phyloP scores from a whole-genome alignment of 2,888 invertebrate genomes.

The Chironomus riparius region DNA sequence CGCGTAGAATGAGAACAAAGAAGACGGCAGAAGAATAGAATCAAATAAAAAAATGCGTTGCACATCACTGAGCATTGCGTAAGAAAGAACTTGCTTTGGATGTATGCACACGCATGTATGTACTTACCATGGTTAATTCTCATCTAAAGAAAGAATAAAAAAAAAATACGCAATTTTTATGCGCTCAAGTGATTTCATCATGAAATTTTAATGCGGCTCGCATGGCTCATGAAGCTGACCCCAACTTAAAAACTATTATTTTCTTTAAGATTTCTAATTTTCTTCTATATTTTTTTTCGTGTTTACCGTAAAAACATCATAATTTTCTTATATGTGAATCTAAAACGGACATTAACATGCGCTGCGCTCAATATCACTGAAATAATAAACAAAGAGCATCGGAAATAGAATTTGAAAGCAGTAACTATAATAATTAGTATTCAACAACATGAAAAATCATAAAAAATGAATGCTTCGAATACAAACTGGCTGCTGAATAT shows the following conservation, averaged over 20 bases:
- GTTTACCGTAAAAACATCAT: too few relatives aligned
- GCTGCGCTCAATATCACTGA: too few relatives aligned
- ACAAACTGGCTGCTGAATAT: background rate
- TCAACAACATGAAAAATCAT: slow-evolving; percentile 8
- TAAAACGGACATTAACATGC: too few relatives aligned
- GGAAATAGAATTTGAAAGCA: background rate
- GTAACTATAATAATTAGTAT: slow-evolving; percentile 6
- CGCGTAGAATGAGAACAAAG: background rate
- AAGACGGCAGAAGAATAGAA: background rate
- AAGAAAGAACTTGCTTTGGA: background rate
- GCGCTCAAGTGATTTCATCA: slow-evolving; percentile 13
- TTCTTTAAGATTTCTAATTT: background rate
- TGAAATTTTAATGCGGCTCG: background rate
- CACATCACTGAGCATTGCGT: slow-evolving; percentile 9
- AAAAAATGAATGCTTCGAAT: background rate
- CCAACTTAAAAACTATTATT: background rate
- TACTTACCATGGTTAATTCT: too few relatives aligned
- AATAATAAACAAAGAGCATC: too few relatives aligned
- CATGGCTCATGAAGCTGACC: slow-evolving; percentile 6
- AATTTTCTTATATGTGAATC: too few relatives aligned
- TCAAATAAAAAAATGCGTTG: background rate
- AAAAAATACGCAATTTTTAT: slow-evolving; percentile 16
- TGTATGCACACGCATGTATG: background rate
- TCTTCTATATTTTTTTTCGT: too few relatives aligned
- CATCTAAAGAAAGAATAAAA: background rate